These are phyloP conservation scores for Epirrhoe alternata DNA, from an alignment of 2,888 invertebrate species.

Conservation along the genomic window DNA sequence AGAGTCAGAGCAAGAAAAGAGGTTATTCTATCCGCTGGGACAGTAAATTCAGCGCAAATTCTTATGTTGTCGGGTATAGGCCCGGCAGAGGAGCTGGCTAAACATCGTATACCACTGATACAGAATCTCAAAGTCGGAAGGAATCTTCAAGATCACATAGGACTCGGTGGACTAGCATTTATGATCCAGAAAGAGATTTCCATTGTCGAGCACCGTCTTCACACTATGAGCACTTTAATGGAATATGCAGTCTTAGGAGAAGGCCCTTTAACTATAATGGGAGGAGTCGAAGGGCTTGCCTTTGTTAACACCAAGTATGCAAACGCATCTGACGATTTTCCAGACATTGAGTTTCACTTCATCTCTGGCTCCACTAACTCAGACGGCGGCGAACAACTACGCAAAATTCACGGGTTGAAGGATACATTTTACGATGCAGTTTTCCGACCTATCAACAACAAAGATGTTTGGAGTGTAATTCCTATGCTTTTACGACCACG, in stretches of 20 bases:
- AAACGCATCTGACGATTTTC: constrained; percentile 92
- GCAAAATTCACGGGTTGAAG: constrained; percentile 91
- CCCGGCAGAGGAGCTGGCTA: constrained; percentile 88
- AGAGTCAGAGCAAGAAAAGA: constrained; percentile 92
- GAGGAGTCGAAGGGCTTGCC: constrained; percentile 95
- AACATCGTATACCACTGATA: constrained; percentile 91
- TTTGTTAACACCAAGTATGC: constrained; percentile 95
- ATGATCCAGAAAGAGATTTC: constrained; percentile 91
- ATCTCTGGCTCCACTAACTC: constrained; percentile 94
- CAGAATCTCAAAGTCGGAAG: constrained; percentile 93
- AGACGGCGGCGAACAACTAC: constrained; percentile 92
- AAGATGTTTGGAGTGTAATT: constrained; percentile 93
- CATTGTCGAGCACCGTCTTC: constrained; percentile 91
- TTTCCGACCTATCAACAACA: constrained; percentile 90
- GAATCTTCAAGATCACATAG: constrained; percentile 96
- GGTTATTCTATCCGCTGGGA: constrained; percentile 95
- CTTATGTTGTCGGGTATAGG: constrained; percentile 97
- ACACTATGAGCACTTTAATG: constrained; percentile 91
- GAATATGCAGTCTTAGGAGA: constrained; percentile 93
- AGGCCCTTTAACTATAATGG: constrained; percentile 93
- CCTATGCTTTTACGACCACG: constrained; percentile 93
- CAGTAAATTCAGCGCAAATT: constrained; percentile 96
- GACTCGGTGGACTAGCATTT: constrained; percentile 93
- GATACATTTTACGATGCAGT: constrained; percentile 90
- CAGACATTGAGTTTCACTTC: constrained; percentile 96